Evolutionary conservation across 2,888 invertebrate species (phyloP).

Genomic region (Gisinianus flammeolus): DNA sequence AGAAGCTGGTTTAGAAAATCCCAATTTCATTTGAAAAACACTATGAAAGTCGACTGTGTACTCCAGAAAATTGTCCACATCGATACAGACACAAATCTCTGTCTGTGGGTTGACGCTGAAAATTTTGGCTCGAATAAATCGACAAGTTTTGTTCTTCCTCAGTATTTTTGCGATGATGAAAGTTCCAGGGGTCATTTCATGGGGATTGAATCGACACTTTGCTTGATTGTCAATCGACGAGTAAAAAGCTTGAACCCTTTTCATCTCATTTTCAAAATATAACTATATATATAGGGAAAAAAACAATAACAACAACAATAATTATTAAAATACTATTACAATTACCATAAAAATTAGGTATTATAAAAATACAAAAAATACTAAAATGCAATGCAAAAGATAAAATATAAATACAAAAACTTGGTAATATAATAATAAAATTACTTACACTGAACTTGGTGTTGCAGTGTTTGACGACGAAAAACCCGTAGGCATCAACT

Average conservation of each 20-base stretch:
- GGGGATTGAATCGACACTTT: neutral
- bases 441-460: neutral
- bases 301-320: neutral
- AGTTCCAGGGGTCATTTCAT: neutral
- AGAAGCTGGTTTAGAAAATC: neutral
- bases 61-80: neutral
- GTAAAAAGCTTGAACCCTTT: neutral
- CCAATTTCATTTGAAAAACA: neutral
- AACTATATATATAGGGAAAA: neutral
- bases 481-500: neutral
- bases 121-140: neutral
- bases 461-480: neutral
- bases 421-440: too few relatives aligned
- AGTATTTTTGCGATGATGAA: neutral
- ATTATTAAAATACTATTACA: neutral
- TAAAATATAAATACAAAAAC: neutral
- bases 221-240: neutral
- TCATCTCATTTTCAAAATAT: neutral
- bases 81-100: neutral
- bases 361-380: too few relatives aligned
- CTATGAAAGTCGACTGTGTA: neutral
- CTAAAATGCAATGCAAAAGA: neutral
- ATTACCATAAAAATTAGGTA: neutral
- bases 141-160: neutral
- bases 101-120: neutral